phyloP scores from a whole-genome alignment of 2,797 vertebrate genomes.

The Molossus alvarezi region DNA sequence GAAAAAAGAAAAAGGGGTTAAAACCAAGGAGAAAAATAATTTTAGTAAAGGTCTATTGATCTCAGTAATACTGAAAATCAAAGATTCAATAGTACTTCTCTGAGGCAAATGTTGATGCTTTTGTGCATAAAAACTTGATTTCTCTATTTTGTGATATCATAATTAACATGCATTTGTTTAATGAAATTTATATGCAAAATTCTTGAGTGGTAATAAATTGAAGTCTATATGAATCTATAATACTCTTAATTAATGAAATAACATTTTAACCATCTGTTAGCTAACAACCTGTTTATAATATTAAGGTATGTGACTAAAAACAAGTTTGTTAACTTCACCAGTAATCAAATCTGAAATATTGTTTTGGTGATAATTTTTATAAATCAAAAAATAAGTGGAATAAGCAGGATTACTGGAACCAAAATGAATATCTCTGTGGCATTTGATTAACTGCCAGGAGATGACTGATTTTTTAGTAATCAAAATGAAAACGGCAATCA shows the following conservation, averaged over 20 bases:
- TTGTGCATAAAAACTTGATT: not conserved
- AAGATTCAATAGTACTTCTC: not conserved
- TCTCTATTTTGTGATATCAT: not conserved
- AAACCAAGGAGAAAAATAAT: not conserved
- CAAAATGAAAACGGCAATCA: constrained; percentile 83
- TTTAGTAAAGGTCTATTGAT: not conserved
- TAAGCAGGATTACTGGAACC: constrained; percentile 74
- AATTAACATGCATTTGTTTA: constrained; percentile 1
- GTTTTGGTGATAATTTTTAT: constrained; percentile 57
- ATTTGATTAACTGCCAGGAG: constrained; percentile 83
- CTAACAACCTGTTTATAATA: not conserved
- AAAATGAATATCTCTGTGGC: constrained; percentile 56
- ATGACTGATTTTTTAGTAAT: constrained; percentile 82
- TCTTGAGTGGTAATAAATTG: constrained; percentile 48
- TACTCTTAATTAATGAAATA: constrained; percentile 67
- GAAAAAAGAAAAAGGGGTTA: not conserved
- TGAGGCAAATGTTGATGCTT: not conserved
- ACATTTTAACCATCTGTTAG: constrained; percentile 18
- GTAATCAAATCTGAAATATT: constrained; percentile 70
- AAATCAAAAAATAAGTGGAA: constrained; percentile 73
- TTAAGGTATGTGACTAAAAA: not conserved
- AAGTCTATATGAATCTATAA: constrained; percentile 53
- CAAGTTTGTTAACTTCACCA: not conserved
- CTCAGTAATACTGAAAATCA: not conserved
- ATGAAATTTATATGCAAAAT: constrained; percentile 54